These are phyloP conservation scores for Spodoptera picta DNA, from an alignment of 2,888 invertebrate genomes.

Conservation along the genomic window DNA sequence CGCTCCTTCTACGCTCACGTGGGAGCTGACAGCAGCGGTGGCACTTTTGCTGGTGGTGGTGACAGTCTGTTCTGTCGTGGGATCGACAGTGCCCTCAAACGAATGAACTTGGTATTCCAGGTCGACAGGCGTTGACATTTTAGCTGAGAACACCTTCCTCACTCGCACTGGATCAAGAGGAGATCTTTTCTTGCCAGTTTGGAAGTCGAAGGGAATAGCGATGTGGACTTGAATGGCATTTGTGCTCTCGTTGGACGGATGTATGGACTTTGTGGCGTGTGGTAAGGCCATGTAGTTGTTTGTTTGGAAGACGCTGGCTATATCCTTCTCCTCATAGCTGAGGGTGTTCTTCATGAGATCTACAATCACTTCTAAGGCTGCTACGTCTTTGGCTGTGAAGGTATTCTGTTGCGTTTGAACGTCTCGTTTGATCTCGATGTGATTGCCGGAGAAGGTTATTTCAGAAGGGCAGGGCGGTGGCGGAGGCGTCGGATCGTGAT, in stretches of 20 bases:
- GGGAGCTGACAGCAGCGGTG: too few relatives aligned
- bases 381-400: constrained; percentile 76
- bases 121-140: constrained; percentile 76
- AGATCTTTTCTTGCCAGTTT: constrained; percentile 64
- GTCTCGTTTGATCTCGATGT: constrained; percentile 48
- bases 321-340: constrained; percentile 51
- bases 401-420: constrained; percentile 38
- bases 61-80: constrained; percentile 4
- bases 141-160: constrained; percentile 75
- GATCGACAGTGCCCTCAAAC: constrained; percentile 53
- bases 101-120: constrained; percentile 77
- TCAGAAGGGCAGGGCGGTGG: background rate
- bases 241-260: constrained; percentile 1
- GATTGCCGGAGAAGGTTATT: background rate
- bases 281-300: background rate
- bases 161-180: constrained; percentile 59
- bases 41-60: background rate
- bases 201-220: constrained; percentile 66
- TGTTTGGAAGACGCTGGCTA: background rate
- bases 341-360: constrained; percentile 69
- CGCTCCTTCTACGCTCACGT: constrained; percentile 14
- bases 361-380: constrained; percentile 75
- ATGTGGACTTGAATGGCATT: constrained; percentile 78
- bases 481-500: background rate
- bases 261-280: constrained; percentile 1